phyloP scores from a whole-genome alignment of 1,140 invertebrate genomes.

The Drosophila murphyi region DNA sequence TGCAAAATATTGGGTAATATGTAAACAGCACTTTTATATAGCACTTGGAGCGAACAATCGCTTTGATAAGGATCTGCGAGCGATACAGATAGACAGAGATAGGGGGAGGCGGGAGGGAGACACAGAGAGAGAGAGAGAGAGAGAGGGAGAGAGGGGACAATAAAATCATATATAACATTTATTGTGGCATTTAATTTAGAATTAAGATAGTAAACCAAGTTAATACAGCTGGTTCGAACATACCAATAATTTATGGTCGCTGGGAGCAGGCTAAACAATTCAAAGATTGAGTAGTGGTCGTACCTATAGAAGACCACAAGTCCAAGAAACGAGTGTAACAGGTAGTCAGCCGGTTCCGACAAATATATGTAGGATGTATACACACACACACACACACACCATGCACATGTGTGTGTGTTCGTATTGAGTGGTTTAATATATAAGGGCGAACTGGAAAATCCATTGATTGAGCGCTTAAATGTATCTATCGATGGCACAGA shows the following conservation, averaged over 20 bases:
- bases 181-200: slow-evolving; percentile 32
- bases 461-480: slow-evolving; percentile 53
- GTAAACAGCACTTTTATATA: not conserved
- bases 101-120: not conserved
- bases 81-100: too few relatives aligned
- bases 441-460: slow-evolving; percentile 50
- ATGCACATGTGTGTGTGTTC: slow-evolving; percentile 10
- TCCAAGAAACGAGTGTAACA: slow-evolving; percentile 60
- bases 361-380: slow-evolving; percentile 7
- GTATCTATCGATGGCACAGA: slow-evolving; percentile 56
- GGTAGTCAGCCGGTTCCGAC: slow-evolving; percentile 52
- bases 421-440: slow-evolving; percentile 26
- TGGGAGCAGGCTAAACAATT: not conserved
- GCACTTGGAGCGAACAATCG: not conserved
- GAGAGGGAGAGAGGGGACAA: not conserved
- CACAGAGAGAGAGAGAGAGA: not conserved
- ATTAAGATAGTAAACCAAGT: slow-evolving; percentile 24
- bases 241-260: slow-evolving; percentile 3
- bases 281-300: slow-evolving; percentile 19
- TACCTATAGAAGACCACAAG: not conserved
- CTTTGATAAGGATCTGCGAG: not conserved
- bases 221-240: not conserved
- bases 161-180: slow-evolving; percentile 4
- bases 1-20: not conserved
- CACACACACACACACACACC: not conserved